phyloP scores from a whole-genome alignment of 2,888 invertebrate genomes.

The Epinotia bilunana region DNA sequence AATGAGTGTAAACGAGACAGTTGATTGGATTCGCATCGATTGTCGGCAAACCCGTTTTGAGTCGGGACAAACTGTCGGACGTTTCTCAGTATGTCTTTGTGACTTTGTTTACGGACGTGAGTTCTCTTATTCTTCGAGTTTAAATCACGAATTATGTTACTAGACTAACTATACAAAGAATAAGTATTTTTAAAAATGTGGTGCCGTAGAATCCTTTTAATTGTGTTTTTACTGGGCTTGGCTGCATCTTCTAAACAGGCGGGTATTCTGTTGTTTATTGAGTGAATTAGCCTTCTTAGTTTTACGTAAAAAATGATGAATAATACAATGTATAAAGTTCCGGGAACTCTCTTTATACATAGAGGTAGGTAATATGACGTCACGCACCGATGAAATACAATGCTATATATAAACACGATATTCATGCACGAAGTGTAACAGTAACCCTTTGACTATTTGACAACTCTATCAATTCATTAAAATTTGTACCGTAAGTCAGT shows the following conservation, averaged over 20 bases:
- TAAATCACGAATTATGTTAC: not conserved
- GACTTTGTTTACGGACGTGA: conserved; percentile 27
- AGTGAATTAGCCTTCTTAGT: not conserved
- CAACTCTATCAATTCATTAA: no score
- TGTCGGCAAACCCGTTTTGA: not conserved
- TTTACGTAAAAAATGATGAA: not conserved
- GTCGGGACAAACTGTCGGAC: not conserved
- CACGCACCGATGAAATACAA: no score
- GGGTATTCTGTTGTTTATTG: conserved; percentile 13
- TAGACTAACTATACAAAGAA: not conserved
- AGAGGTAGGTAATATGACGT: no score
- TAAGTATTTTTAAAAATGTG: conserved; percentile 5
- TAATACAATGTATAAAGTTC: conserved; percentile 2
- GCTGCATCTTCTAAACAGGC: conserved; percentile 47
- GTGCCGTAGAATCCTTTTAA: not conserved
- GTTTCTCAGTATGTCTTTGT: conserved; percentile 30
- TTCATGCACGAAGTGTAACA: no score
- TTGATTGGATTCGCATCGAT: conserved; percentile 11
- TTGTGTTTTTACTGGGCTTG: conserved; percentile 43
- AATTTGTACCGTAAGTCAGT: no score
- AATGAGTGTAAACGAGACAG: conserved; percentile 17
- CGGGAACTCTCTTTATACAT: not conserved
- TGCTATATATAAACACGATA: no score
- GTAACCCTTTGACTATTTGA: no score
- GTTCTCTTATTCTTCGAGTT: conserved; percentile 12